Base-by-base conservation (phyloP, 2,113 vertebrate genomes). In the Progne subis region DNA sequence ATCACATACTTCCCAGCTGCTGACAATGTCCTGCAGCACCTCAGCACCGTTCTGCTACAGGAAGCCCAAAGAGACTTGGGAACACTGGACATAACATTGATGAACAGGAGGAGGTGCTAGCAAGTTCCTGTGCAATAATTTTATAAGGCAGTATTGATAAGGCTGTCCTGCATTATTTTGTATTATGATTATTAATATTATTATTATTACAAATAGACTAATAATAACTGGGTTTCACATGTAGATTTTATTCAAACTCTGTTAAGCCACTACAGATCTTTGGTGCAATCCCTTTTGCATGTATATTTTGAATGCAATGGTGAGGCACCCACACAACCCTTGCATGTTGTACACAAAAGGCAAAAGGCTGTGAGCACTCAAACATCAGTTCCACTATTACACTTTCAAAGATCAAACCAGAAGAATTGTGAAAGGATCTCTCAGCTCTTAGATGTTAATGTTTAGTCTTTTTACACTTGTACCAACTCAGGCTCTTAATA, bases 21-120 rank as follows among this genome's bases (percentile, higher is more conserved):
- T 14, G 2, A 12, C 5, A 6, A 17, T 8, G 9, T 17, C 13
- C 56, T 74, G 8, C 12, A 49, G 37, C 0, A 0, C 14, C 15
- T 64, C 26, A 52, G 18, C 32, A 18, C 41, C 0, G 0, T 14
- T 75, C 34, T 57, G 50, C 15, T 49, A 5, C 39, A 55, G n/a
- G 32, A 67, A 68, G 14, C 23, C 44, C 28, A 34, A 71, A 49
- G 20, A 14, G 6, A 64, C 4, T 8, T 3, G 9, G 32, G 14
- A 68, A 59, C 25, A 37, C 3, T 2, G 8, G 10, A 9, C 4
- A 7, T 12, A 32, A 41, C 16, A 18, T 0, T 2, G 1, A 47
- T 17, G 14, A 90, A 77, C 14, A 18, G 5, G 5, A 5, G 3
- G 3, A 69, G 3, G 20, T 34, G 15, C 3, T 23, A 41, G 8